Percentiles rank a stretch among this genome's conserved stretches.
These are phyloP conservation scores for Adelosebastes latens DNA, from an alignment of 2,797 vertebrate species.

Conservation along the genomic window DNA sequence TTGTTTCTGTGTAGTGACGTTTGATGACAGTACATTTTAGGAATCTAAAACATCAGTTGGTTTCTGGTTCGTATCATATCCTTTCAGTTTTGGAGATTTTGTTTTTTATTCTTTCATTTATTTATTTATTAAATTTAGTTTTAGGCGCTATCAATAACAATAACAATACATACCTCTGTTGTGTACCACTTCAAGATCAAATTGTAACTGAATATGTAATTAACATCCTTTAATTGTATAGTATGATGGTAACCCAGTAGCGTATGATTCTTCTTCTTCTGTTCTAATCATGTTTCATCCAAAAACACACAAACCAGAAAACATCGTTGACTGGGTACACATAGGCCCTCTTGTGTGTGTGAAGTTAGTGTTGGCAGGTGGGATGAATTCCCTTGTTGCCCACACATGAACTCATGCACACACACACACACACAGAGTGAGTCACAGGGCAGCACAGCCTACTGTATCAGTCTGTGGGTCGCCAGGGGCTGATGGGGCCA, in stretches of 20 bases:
- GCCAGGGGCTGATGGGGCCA: constrained; percentile 53
- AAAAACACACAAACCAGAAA: too few species aligned
- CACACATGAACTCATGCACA: background rate
- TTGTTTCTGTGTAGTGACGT: too few species aligned
- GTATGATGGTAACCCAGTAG: background rate
- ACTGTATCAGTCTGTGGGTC: constrained; percentile 67
- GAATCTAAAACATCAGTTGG: background rate
- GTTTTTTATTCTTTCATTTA: too few species aligned
- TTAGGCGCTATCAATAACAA: too few species aligned
- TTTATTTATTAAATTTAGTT: too few species aligned
- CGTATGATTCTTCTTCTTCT: background rate
- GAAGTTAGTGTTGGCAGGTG: constrained; percentile 32
- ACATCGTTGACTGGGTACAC: background rate
- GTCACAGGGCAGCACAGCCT: constrained; percentile 53
- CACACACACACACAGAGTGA: constrained; percentile 36
- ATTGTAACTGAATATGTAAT: background rate
- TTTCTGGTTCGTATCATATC: background rate
- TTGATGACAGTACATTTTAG: too few species aligned
- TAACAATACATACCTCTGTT: background rate
- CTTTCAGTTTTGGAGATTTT: too few species aligned
- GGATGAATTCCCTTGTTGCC: constrained; percentile 26
- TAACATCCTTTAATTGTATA: background rate
- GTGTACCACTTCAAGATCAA: background rate
- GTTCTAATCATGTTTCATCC: background rate
- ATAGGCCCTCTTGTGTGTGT: background rate